These are phyloP conservation scores for Falco concolor DNA, from an alignment of 2,797 vertebrate species.

Conservation along the genomic window DNA sequence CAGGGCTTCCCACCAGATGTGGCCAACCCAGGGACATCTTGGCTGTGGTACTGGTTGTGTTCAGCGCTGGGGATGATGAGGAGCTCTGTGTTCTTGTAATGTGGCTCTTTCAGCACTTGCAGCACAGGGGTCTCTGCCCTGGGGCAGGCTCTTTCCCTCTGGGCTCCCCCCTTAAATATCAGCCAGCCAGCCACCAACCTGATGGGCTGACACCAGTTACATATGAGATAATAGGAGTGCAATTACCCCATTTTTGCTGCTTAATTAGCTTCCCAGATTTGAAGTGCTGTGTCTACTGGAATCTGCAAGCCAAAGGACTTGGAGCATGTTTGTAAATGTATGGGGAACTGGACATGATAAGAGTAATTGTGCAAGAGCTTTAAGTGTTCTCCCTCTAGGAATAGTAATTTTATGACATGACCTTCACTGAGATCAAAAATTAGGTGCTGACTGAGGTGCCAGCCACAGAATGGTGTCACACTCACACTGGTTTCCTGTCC, in stretches of 20 bases:
- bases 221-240: neutral
- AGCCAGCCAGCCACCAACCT: neutral
- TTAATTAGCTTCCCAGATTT: neutral
- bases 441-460: neutral
- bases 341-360: neutral
- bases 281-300: neutral
- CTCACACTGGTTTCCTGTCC: neutral
- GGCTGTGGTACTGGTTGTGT: accelerated
- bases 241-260: neutral
- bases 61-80: neutral
- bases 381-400: neutral
- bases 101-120: neutral
- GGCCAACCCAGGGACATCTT: neutral
- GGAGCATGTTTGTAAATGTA: neutral
- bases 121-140: neutral
- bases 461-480: neutral
- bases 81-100: neutral
- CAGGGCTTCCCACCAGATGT: neutral
- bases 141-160: neutral
- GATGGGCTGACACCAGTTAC: neutral
- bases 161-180: neutral
- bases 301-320: neutral
- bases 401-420: neutral
- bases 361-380: neutral
- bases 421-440: neutral